Evolutionary conservation across 2,888 invertebrate species (phyloP), one percentile per base, ranked within the genome.

Genomic region (Artemia sp.): DNA sequence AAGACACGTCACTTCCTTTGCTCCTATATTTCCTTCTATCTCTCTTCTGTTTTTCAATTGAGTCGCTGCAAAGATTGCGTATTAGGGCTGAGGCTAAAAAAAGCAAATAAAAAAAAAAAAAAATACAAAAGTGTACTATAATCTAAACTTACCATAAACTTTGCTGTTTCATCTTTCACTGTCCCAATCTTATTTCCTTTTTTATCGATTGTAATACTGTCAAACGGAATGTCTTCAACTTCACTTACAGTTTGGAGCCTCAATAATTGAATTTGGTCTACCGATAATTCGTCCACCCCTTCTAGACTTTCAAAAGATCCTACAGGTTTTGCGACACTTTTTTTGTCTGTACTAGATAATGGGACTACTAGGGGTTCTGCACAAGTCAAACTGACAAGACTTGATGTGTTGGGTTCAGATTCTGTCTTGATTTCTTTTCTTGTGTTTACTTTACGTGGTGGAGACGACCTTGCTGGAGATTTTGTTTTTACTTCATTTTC

Each of bases 261-360:
- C 12, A 69, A 67, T n/a, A 72, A 64, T 2, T 67, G 51, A n/a
- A 70, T 52, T 50, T 72, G 69, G 67, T 74, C 73, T 24, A 70
- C 51, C 8, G 73, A 72, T 12, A 73, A 52, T 53, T 74, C 74
- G 12, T 72, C 73, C 19, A 74, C 19, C n/a, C 72, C 73, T 50
- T 72, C 72, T 8, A 73, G 51, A 12, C 72, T 73, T 50, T 72
- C 71, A 11, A 71, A 70, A 12, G 70, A 68, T 12, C 50, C 68
- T 12, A 67, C 51, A n/a, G 24, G 51, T 14, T 14, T 50, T 52
- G 58, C 51, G n/a, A 50, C 51, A 67, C 24, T 66, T 12, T 38
- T 69, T n/a, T 12, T 24, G 19, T 69, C 67, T 24, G 66, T 38
- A 2, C 24, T 67, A 24, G 19, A 19, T 2, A 24, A 19, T 9